Base-by-base conservation (phyloP, 2,113 vertebrate species). In the Pachycephala philippinensis region DNA sequence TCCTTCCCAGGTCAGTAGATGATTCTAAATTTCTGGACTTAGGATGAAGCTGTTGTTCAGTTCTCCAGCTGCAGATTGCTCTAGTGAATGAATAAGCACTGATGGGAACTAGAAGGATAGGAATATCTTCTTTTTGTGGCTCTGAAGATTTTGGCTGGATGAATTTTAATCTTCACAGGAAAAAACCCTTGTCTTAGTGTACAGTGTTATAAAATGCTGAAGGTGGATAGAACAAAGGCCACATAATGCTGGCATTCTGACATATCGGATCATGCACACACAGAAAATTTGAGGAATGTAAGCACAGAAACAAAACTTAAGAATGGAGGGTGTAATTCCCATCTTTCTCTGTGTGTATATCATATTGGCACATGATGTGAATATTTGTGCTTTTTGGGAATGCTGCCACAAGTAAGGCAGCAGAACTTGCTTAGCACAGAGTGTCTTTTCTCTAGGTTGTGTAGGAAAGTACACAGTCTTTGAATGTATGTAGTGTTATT, bases 211-310 rank as follows among this genome's bases (percentile, higher is more conserved):
- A 13, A 82, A 89, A 22, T 14, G 2, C 16, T 52, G 40, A 9
- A 63, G 18, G 13, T 71, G 49, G 31, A 13, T 42, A 52, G 71
- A 42, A 33, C 3, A 12, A 79, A 45, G 31, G 19, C 21, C 15
- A 26, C 21, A 5, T 40, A 37, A 23, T 4, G 13, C 10, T 79
- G 66, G 28, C 3, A 0, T 39, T 82, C 45, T 82, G 37, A 44
- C 1, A 0, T 9, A 39, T 2, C 11, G 13, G 54, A 20, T 65
- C 37, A 12, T 0, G 1, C 0, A 7, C n/a, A 16, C 16, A 3
- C 15, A 26, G 7, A 33, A 69, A 26, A 31, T 5, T 12, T 21
- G 61, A 52, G 27, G 11, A 42, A 16, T 11, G 10, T 24, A 28
- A 84, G 24, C 70, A 64, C 2, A 33, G 28, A 44, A 63, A n/a